Conservation (phyloP, 2,113 vertebrate species). For the Otus sunia region DNA sequence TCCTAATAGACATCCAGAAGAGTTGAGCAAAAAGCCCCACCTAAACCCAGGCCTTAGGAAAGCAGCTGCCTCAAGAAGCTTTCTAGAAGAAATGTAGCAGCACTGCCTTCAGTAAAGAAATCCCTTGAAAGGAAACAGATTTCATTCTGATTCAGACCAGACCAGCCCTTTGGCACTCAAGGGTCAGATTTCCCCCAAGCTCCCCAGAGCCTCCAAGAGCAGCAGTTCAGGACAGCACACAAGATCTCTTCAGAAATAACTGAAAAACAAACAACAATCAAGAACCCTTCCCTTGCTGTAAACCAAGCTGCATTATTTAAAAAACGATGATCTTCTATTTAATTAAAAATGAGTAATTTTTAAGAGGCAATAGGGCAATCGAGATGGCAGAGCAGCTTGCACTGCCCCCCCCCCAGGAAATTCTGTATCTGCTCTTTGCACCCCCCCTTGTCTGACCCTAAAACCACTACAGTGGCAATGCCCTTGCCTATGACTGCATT, state of each 20-base stretch:
- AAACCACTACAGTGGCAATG: not conserved
- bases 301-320: not conserved
- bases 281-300: not conserved
- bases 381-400: not conserved
- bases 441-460: not conserved
- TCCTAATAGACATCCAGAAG: not conserved
- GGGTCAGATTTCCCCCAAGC: not conserved
- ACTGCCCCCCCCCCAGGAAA: not conserved
- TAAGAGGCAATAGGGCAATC: not conserved
- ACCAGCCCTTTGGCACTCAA: not conserved
- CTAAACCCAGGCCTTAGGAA: not conserved
- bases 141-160: not conserved
- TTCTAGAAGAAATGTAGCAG: not conserved
- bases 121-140: not conserved
- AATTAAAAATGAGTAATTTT: not conserved
- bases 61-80: not conserved
- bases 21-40: not conserved
- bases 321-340: not conserved
- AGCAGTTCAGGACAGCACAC: not conserved
- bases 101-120: not conserved
- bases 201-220: not conserved
- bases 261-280: not conserved
- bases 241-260: not conserved
- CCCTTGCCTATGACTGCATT: not conserved
- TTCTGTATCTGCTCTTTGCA: not conserved